Evolutionary conservation across 2,888 invertebrate species (phyloP).

Genomic region (Scaptodrosophila latifasciaeformis): DNA sequence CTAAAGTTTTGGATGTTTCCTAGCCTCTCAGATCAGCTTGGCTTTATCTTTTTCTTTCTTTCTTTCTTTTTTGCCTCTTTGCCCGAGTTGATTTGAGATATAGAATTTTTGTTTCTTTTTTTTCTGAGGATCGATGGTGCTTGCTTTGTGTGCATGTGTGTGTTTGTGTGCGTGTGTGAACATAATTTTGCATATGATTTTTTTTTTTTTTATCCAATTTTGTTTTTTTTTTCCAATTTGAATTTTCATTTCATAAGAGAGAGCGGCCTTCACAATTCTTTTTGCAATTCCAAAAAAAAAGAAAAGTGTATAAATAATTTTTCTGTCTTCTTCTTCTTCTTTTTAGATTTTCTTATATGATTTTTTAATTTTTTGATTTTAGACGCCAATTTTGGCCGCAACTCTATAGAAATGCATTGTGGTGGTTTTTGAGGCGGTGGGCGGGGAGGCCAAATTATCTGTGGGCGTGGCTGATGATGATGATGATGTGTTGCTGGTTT

Average conservation of each 20-base stretch:
- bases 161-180: constrained; percentile 15
- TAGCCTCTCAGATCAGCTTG: background rate
- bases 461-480: background rate
- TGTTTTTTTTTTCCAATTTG: too few species aligned
- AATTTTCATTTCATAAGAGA: too few species aligned
- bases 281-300: too few species aligned
- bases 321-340: background rate
- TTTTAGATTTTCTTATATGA: background rate
- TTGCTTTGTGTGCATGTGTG: background rate
- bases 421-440: background rate
- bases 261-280: too few species aligned
- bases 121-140: too few species aligned
- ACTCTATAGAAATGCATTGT: constrained; percentile 1
- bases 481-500: background rate
- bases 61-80: background rate
- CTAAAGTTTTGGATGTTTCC: background rate
- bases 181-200: too few species aligned
- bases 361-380: too few species aligned
- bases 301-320: background rate
- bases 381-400: background rate
- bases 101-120: too few species aligned
- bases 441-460: background rate
- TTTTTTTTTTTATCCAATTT: too few species aligned
- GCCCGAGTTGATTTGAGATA: background rate
- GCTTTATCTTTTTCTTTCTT: background rate